Evolutionary conservation across 2,113 vertebrate species (phyloP).

Genomic region (Gallinago media): DNA sequence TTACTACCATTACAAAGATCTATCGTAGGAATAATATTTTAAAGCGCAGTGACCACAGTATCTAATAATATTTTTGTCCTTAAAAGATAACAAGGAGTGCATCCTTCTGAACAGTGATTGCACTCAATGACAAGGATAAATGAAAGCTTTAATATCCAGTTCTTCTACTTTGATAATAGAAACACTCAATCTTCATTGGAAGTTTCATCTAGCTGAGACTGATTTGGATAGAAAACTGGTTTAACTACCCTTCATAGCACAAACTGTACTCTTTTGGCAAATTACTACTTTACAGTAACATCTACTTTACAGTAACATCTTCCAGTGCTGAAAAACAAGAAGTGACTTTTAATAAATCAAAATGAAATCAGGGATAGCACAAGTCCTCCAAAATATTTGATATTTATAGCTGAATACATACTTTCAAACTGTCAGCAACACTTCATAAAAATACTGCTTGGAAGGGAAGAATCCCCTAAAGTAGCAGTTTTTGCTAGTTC

Average conservation of each 20-base stretch:
- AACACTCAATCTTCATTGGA: slow-evolving; percentile 64
- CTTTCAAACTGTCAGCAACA: background rate
- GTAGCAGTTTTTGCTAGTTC: background rate
- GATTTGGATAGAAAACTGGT: slow-evolving; percentile 49
- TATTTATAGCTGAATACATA: slow-evolving; percentile 30
- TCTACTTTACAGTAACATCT: slow-evolving; percentile 32
- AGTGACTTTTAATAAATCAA: slow-evolving; percentile 56
- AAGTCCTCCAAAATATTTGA: background rate
- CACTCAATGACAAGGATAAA: slow-evolving; percentile 65
- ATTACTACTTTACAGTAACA: slow-evolving; percentile 50
- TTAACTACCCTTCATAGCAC: slow-evolving; percentile 40
- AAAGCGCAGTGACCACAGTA: background rate
- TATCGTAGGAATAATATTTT: background rate
- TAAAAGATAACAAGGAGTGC: slow-evolving; percentile 14
- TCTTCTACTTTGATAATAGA: slow-evolving; percentile 60
- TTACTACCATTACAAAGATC: slow-evolving; percentile 28
- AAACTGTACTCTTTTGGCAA: slow-evolving; percentile 40
- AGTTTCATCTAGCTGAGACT: slow-evolving; percentile 47
- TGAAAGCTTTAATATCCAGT: slow-evolving; percentile 64
- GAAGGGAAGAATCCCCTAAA: background rate
- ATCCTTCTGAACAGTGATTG: slow-evolving; percentile 57
- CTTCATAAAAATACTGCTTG: background rate
- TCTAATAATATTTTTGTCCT: slow-evolving; percentile 31
- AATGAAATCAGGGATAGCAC: slow-evolving; percentile 24
- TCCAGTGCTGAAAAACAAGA: slow-evolving; percentile 43